Percentiles rank a stretch among this genome's conserved stretches.
Evolutionary conservation across 1,140 invertebrate species (phyloP).

Genomic region (Leptinotarsa defecta): DNA sequence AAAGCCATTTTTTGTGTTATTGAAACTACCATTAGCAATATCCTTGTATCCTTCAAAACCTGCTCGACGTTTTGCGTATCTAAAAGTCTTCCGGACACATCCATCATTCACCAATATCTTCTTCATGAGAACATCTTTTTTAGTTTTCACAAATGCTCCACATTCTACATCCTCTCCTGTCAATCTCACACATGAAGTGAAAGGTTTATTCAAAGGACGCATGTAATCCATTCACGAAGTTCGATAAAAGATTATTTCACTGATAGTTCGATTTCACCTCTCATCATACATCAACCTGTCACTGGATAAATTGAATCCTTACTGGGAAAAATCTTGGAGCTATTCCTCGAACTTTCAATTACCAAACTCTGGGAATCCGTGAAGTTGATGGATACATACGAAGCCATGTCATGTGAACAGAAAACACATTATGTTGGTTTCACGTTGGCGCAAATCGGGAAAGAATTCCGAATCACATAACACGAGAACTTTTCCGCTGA

Average conservation of each 20-base stretch:
- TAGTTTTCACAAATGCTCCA: background rate
- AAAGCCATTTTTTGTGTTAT: too few relatives aligned
- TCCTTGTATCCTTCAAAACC: too few relatives aligned
- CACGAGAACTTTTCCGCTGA: too few relatives aligned
- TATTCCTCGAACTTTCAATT: slow-evolving; percentile 12
- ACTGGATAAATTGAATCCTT: slow-evolving; percentile 20
- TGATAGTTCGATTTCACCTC: background rate
- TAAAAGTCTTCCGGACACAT: too few relatives aligned
- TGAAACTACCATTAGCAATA: too few relatives aligned
- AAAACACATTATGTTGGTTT: slow-evolving; percentile 1
- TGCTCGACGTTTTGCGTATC: too few relatives aligned
- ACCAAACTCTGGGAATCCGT: slow-evolving; percentile 8
- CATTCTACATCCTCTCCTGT: background rate
- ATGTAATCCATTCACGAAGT: slow-evolving; percentile 1
- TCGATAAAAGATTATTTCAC: slow-evolving; percentile 13
- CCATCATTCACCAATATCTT: too few relatives aligned
- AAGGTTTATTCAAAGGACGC: background rate
- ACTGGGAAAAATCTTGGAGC: slow-evolving; percentile 16
- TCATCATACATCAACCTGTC: slow-evolving; percentile 17
- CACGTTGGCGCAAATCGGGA: too few relatives aligned
- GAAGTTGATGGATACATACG: slow-evolving; percentile 18
- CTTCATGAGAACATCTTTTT: too few relatives aligned
- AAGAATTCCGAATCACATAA: too few relatives aligned
- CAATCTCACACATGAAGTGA: background rate
- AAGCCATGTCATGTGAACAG: background rate